Percentiles rank a stretch among this genome's conserved stretches.
Evolutionary conservation across 2,113 vertebrate genomes (phyloP).

Genomic region (Helogale parvula): DNA sequence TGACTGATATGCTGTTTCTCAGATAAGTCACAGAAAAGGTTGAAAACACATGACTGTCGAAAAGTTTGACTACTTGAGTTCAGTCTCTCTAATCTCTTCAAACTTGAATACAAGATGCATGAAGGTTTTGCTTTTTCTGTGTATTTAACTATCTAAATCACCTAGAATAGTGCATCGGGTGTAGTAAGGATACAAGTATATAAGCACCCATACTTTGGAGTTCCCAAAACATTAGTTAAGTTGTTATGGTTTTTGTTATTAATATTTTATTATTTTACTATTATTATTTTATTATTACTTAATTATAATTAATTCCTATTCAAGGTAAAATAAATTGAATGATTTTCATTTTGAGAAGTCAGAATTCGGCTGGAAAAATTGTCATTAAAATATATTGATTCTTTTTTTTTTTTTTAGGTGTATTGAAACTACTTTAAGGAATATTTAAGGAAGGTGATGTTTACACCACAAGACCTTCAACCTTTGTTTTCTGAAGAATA

Average conservation of each 20-base stretch:
- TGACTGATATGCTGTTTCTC: not conserved
- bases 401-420: not conserved
- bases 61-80: not conserved
- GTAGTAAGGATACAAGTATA: not conserved
- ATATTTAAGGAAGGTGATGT: not conserved
- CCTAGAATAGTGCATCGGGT: not conserved
- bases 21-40: not conserved
- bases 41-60: not conserved
- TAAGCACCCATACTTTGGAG: not conserved
- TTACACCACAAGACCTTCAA: not conserved
- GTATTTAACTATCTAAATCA: not conserved
- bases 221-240: not conserved
- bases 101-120: not conserved
- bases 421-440: slow-evolving; percentile 32
- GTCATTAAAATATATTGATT: not conserved
- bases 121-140: not conserved
- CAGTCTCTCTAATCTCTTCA: not conserved
- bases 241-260: not conserved
- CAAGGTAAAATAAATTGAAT: slow-evolving; percentile 57
- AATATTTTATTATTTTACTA: too few relatives aligned
- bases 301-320: slow-evolving; percentile 43
- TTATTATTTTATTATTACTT: too few relatives aligned
- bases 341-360: not conserved
- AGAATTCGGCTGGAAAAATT: slow-evolving; percentile 17
- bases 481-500: slow-evolving; percentile 23